Percentiles rank a stretch among this genome's conserved stretches.
Evolutionary conservation across 2,797 vertebrate species (phyloP).

Genomic region (Okamejei kenojei): DNA sequence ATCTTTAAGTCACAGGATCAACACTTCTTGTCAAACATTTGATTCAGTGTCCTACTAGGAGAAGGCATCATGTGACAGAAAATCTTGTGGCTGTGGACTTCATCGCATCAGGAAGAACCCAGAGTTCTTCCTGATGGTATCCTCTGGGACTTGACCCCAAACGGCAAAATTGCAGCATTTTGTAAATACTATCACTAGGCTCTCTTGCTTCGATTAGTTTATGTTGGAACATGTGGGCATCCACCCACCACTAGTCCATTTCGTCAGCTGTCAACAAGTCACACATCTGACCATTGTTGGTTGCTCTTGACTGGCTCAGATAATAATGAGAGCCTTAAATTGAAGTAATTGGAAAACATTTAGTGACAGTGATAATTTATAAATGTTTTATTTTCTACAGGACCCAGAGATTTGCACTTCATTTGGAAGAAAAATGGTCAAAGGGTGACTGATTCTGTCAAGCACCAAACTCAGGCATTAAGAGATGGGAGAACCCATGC

Average conservation of each 20-base stretch:
- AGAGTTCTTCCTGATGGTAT: not conserved
- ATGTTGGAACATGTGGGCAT: not conserved
- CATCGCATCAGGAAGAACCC: not conserved
- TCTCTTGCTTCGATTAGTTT: not conserved
- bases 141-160: not conserved
- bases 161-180: not conserved
- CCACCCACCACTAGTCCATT: not conserved
- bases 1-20: not conserved
- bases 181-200: not conserved
- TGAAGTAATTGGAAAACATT: not conserved
- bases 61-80: not conserved
- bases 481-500: slow-evolving; percentile 59
- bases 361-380: not conserved
- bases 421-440: slow-evolving; percentile 76
- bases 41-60: not conserved
- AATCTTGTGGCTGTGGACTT: not conserved
- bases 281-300: not conserved
- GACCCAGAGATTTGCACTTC: slow-evolving; percentile 69
- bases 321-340: not conserved
- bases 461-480: slow-evolving; percentile 59
- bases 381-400: slow-evolving; percentile 50
- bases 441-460: slow-evolving; percentile 59
- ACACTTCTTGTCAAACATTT: not conserved
- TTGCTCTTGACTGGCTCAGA: not conserved
- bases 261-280: not conserved